Percentiles rank a stretch among this genome's conserved stretches.
phyloP scores from a whole-genome alignment of 2,888 invertebrate genomes.

The Apantesis nais region DNA sequence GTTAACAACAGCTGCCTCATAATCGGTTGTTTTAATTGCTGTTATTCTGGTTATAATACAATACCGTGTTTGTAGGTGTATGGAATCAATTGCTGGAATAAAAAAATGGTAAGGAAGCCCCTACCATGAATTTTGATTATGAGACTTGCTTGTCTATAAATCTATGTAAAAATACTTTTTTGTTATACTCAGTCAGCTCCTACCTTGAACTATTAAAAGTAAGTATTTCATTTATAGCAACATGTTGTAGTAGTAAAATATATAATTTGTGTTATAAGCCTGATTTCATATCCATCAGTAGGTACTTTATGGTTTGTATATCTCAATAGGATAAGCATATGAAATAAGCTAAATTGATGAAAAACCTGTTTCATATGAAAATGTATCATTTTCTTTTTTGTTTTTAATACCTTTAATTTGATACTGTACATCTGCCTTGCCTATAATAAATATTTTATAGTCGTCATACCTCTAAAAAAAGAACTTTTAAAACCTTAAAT shows the following conservation, averaged over 20 bases:
- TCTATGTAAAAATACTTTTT: too few species aligned
- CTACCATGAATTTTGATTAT: not conserved
- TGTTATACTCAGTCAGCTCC: not conserved
- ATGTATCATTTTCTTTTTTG: too few species aligned
- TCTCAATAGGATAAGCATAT: not conserved
- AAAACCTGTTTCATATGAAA: not conserved
- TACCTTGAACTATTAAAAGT: not conserved
- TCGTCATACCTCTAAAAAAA: not conserved
- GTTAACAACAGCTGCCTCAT: not conserved
- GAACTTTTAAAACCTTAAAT: not conserved
- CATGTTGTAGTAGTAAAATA: not conserved
- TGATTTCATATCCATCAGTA: not conserved
- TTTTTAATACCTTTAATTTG: not conserved
- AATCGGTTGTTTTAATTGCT: not conserved
- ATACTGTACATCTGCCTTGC: not conserved
- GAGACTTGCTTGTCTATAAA: not conserved
- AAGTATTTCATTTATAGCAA: not conserved
- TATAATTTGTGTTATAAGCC: not conserved
- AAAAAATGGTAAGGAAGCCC: not conserved
- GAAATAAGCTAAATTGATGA: not conserved
- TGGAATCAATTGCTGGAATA: not conserved
- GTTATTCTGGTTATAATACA: slow-evolving; percentile 1
- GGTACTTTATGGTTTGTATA: not conserved
- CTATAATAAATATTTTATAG: not conserved
- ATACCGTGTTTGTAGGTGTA: not conserved